Percentiles rank a stretch among this genome's conserved stretches.
Conservation (phyloP, 1,140 invertebrate species). For the Oryzaephilus surinamensis region DNA sequence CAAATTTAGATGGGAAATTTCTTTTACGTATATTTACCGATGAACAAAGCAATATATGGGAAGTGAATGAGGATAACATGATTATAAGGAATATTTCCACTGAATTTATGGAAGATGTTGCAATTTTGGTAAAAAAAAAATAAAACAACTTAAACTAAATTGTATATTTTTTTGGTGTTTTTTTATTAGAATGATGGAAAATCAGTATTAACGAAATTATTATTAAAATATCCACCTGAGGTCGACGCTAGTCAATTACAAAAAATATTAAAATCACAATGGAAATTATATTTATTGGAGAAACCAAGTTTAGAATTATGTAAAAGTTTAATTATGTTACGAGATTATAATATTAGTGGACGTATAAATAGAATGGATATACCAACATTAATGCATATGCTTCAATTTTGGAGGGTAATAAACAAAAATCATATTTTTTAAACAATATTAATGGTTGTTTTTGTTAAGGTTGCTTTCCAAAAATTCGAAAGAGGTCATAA, state of each 20-base stretch:
- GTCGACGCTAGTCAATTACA: slow-evolving; percentile 50
- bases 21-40: slow-evolving; percentile 60
- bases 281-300: slow-evolving; percentile 40
- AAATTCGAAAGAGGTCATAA: slow-evolving; percentile 47
- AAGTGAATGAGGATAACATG: slow-evolving; percentile 68
- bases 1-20: slow-evolving; percentile 61
- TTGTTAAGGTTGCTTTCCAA: slow-evolving; percentile 45
- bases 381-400: slow-evolving; percentile 48
- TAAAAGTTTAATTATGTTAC: slow-evolving; percentile 56
- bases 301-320: slow-evolving; percentile 50
- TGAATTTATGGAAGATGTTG: slow-evolving; percentile 46
- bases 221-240: slow-evolving; percentile 51
- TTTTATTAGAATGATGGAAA: slow-evolving; percentile 41
- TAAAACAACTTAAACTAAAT: not conserved
- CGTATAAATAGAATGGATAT: slow-evolving; percentile 48
- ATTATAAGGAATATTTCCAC: slow-evolving; percentile 51
- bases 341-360: slow-evolving; percentile 55
- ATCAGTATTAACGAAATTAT: slow-evolving; percentile 38
- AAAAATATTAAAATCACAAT: slow-evolving; percentile 49
- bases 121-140: slow-evolving; percentile 11
- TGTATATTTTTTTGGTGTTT: slow-evolving; percentile 1
- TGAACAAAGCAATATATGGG: slow-evolving; percentile 64
- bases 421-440: not conserved
- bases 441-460: not conserved
- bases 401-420: slow-evolving; percentile 55